Evolutionary conservation across 2,797 vertebrate genomes (phyloP), one percentile per base, ranked within the genome.

Genomic region (Cossypha caffra): DNA sequence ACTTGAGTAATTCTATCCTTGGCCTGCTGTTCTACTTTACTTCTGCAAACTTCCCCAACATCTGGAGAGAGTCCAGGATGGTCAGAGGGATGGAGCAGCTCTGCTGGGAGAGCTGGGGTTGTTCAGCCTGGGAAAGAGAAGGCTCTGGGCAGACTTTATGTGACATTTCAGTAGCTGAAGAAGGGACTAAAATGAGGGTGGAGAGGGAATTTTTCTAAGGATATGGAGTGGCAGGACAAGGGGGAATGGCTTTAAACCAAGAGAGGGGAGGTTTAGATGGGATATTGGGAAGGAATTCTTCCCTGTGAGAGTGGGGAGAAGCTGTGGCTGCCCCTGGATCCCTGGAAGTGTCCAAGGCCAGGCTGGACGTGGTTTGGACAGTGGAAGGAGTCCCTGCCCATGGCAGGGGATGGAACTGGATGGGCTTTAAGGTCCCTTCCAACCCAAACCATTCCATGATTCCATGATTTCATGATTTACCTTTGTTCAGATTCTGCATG

Each of bases 221-320:
- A 38, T 1, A 0, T 14, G 26, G 18, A 48, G 35, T 14, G 62
- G 35, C 4, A 8, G 7, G 4, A 12, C 5, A 31, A 26, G 10
- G 8, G 7, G 2, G 4, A 23, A 48, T 54, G 69, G 31, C 11
- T 68, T 42, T 28, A 28, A 54, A 35, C 2, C 4, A 5, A 62
- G 20, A 48, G 18, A 14, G 23, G 2, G 5, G 9, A 75, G 11
- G 13, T 11, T 43, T 33, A 43, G 23, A 1, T 38, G 5, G 25
- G 17, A 29, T 21, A 14, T 7, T 29, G 28, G 55, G 55, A 7
- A 7, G 48, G 8, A 69, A 43, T 37, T 55, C 0, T 0, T 17
- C 5, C 2, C 48, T 62, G 11, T 0, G 10, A 28, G 26, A 26
- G 6, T 61, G 35, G 10, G 3, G 55, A 81, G 42, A 0, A 54